phyloP scores from a whole-genome alignment of 2,797 vertebrate genomes.

The Sphenodon punctatus region DNA sequence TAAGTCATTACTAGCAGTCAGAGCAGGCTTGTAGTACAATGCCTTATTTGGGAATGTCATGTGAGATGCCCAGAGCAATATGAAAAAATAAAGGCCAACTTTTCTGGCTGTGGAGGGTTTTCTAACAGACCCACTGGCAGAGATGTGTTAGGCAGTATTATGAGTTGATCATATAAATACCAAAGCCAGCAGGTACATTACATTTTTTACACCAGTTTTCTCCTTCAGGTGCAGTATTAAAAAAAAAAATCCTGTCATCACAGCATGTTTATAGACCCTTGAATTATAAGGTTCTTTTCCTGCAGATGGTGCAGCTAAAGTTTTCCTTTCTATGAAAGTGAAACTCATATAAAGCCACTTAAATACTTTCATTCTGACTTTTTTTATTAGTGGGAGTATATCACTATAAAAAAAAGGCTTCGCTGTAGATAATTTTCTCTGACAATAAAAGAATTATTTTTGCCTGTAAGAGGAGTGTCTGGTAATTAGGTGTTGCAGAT shows the following conservation, averaged over 20 bases:
- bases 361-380: neutral
- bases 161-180: slow-evolving; percentile 64
- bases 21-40: slow-evolving; percentile 88
- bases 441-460: neutral
- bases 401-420: neutral
- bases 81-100: slow-evolving; percentile 88
- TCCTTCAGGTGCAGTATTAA: slow-evolving; percentile 64
- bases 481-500: no score
- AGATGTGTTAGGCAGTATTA: slow-evolving; percentile 73
- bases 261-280: slow-evolving; percentile 50
- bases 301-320: slow-evolving; percentile 36
- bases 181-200: slow-evolving; percentile 68
- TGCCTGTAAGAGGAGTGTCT: no score
- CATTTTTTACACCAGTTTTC: slow-evolving; percentile 62
- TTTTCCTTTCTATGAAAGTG: slow-evolving; percentile 17
- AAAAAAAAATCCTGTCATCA: slow-evolving; percentile 62
- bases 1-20: slow-evolving; percentile 97
- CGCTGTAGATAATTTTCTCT: neutral
- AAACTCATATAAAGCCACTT: slow-evolving; percentile 50
- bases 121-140: slow-evolving; percentile 84
- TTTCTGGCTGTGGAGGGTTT: slow-evolving; percentile 92
- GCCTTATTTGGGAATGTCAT: slow-evolving; percentile 99
- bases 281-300: slow-evolving; percentile 47
- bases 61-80: slow-evolving; percentile 92
- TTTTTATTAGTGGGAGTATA: neutral